Conservation (phyloP, 2,888 invertebrate species). For the Micropterix aruncella region DNA sequence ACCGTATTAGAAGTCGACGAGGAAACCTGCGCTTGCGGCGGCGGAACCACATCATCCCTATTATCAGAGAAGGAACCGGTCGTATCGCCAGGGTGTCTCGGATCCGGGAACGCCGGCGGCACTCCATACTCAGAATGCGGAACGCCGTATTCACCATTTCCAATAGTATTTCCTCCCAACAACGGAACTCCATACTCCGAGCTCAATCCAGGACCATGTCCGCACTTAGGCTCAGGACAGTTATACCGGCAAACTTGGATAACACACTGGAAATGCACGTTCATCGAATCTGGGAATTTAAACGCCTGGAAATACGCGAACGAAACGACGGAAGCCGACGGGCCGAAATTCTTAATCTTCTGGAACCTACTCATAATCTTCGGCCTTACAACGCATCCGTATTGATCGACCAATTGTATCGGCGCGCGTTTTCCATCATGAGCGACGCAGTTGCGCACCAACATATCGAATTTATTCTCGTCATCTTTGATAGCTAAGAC, state of each 20-base stretch:
- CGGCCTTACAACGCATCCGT: conserved; percentile 84
- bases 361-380: conserved; percentile 95
- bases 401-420: conserved; percentile 85
- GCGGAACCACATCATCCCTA: conserved; percentile 65
- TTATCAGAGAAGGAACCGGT: conserved; percentile 73
- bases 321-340: conserved; percentile 85
- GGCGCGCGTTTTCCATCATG: conserved; percentile 90
- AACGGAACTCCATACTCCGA: conserved; percentile 55
- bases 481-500: conserved; percentile 91
- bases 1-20: conserved; percentile 56
- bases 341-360: conserved; percentile 91
- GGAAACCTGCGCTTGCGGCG: conserved; percentile 67
- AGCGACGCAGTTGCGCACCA: conserved; percentile 87
- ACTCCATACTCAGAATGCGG: conserved; percentile 55
- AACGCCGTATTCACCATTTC: conserved; percentile 52
- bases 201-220: conserved; percentile 40
- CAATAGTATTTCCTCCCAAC: conserved; percentile 43
- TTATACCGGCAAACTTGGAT: conserved; percentile 90
- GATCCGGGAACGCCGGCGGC: conserved; percentile 75
- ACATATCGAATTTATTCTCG: conserved; percentile 92
- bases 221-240: conserved; percentile 86
- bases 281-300: conserved; percentile 95
- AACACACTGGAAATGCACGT: conserved; percentile 93
- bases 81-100: conserved; percentile 75
- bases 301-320: conserved; percentile 95